phyloP scores from a whole-genome alignment of 2,797 vertebrate genomes.

The Hydrolagus colliei region DNA sequence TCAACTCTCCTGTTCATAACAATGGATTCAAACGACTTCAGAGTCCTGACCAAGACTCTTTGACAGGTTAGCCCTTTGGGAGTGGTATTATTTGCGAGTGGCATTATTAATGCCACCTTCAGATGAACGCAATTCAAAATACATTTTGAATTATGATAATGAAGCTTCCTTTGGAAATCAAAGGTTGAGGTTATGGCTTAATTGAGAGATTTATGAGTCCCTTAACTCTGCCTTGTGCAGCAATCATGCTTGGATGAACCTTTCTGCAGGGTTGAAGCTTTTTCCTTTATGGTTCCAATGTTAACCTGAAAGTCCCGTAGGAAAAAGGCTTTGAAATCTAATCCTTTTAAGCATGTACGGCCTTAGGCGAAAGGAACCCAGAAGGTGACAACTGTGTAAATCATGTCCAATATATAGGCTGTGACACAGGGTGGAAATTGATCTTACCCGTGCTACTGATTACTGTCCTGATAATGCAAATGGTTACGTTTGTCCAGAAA shows the following conservation, averaged over 20 bases:
- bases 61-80: neutral
- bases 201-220: neutral
- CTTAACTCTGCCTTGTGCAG: neutral
- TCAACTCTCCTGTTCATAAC: too few relatives aligned
- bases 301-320: neutral
- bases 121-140: neutral
- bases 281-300: neutral
- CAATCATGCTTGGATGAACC: neutral
- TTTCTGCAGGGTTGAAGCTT: neutral
- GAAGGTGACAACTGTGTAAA: neutral
- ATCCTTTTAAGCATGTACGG: neutral
- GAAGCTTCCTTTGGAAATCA: neutral
- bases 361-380: neutral
- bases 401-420: neutral
- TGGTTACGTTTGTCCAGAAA: neutral
- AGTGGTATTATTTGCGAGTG: neutral
- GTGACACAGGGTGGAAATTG: neutral
- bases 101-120: neutral
- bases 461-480: neutral
- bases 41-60: neutral
- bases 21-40: too few relatives aligned
- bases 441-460: neutral
- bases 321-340: neutral
- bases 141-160: neutral
- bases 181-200: neutral